Base-by-base conservation (phyloP, 2,113 vertebrate species). In the Pampusana beccarii region DNA sequence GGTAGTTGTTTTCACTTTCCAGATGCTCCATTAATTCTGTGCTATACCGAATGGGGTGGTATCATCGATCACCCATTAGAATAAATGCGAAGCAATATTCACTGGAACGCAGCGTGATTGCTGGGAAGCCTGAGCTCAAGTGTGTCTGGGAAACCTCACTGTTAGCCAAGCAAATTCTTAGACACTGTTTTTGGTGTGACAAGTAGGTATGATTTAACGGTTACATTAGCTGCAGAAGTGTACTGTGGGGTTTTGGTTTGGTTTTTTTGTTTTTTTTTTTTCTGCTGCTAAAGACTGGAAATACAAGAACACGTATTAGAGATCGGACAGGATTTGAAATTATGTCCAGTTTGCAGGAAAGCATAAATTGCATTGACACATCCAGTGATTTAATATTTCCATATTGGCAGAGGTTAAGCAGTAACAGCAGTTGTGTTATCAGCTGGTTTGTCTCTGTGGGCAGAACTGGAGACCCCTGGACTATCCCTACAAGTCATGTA, bases 401-500 rank as follows among this genome's bases (percentile, higher is more conserved):
- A 13, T 16, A 2, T 26, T 0, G 1, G 24, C 48, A 62, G 23
- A 38, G 26, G 23, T 19, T 64, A 34, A 62, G 42, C 16, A 70
- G 69, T 18, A 38, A 11, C 20, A 34, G 50, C 11, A 53, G 28
- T 31, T 69, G 50, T 31, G 44, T 21, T 16, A 62, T 14, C 8
- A 54, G 26, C 25, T 5, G 7, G 9, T 34, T 48, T 42, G 34
- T 26, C 28, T 34, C 57, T 9, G 13, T 23, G 23, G 56, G 36
- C 36, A 57, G 69, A 62, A 31, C 23, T 57, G 54, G 50, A 64
- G 50, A 44, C 3, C 23, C 36, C 34, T 15, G 15, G 11, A n/a
- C 8, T 5, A 5, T 48, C 51, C 31, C 13, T 42, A 25, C 0
- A 2, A n/a, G 71, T 11, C 2, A 1, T 34, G 46, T 25, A 18